Percentiles rank a stretch among this genome's conserved stretches.
phyloP scores from a whole-genome alignment of 2,797 vertebrate species.

The Otus scops region DNA sequence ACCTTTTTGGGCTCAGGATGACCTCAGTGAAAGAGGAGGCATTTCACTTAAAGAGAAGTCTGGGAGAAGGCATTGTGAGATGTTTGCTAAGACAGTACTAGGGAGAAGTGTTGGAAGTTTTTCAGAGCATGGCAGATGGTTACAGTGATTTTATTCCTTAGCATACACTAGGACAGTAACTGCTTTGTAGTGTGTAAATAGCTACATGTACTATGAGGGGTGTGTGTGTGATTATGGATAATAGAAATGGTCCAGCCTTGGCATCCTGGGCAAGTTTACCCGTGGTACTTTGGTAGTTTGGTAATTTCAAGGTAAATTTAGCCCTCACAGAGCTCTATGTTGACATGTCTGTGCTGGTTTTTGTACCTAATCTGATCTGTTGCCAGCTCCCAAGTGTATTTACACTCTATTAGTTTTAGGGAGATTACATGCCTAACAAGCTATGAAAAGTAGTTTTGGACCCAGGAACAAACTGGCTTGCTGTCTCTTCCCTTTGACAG shows the following conservation, averaged over 20 bases:
- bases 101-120: not conserved
- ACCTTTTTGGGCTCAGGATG: not conserved
- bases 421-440: not conserved
- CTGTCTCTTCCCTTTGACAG: not conserved
- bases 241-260: not conserved
- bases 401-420: not conserved
- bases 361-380: not conserved
- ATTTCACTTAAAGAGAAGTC: not conserved
- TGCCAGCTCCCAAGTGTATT: not conserved
- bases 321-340: not conserved
- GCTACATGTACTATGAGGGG: accelerated
- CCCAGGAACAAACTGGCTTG: not conserved
- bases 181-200: not conserved
- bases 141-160: not conserved
- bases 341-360: not conserved
- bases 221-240: not conserved
- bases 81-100: not conserved
- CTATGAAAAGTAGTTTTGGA: not conserved
- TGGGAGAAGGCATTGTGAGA: not conserved
- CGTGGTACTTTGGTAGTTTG: not conserved
- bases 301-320: not conserved
- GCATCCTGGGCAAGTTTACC: not conserved
- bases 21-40: not conserved
- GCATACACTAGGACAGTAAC: not conserved
- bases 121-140: not conserved